Evolutionary conservation across 2,888 invertebrate species (phyloP), one percentile per base, ranked within the genome.

Genomic region (Eupithecia exiguata): DNA sequence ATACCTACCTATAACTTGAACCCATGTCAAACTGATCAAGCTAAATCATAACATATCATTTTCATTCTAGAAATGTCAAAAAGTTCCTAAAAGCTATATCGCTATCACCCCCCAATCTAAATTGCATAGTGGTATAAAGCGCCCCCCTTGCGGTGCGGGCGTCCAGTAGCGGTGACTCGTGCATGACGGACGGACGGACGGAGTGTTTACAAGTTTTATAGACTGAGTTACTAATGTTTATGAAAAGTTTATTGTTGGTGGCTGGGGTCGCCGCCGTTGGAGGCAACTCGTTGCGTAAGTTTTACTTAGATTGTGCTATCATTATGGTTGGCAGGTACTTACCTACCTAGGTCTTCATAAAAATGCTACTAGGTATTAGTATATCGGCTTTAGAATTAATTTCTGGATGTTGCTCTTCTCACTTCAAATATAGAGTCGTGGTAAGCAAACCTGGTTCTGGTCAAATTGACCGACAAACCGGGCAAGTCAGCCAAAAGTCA

Each of bases 211-310:
- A n/a, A 43, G 5, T 66, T 38, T 7, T 43, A 14, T 43, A 12
- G 12, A 38, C 35, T 4, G 35, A 35, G 53, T 30, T 72, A 40
- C 10, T 18, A n/a, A 86, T 85, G 85, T 80, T 81, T 68, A 69
- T 77, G 69, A 80, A 80, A 69, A 76, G 81, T 75, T 74, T 84
- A n/a, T 46, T 85, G 78, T 80, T 85, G 77, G 80, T 83, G 77
- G 81, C 80, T 68, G 81, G 80, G 74, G 77, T 80, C 79, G 80
- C 83, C 53, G 85, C 80, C 67, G 79, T 74, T 25, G 84, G 83
- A 5, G 81, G 86, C n/a, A 79, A 75, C 49, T 81, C 74, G 72
- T 84, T 87, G 76, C 87, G 87, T 87, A 86, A 87, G 86, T 61
- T 66, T 3, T 7, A 12, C n/a, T 40, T 16, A 5, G n/a, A 35